phyloP scores from a whole-genome alignment of 1,140 invertebrate species.

The Aphelenchoides avenae region DNA sequence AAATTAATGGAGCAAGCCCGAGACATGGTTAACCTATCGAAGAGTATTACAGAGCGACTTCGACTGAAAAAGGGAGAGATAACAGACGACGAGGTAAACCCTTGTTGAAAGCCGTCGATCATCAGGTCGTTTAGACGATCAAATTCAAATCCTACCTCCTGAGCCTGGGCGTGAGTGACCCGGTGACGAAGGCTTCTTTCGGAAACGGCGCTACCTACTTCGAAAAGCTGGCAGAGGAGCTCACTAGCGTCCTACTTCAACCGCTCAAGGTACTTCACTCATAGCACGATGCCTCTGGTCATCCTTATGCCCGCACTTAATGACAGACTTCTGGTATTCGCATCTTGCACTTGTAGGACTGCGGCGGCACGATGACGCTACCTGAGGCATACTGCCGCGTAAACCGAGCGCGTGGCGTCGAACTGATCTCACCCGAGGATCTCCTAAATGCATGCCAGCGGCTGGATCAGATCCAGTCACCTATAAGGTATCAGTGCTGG shows the following conservation, averaged over 20 bases:
- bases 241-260: constrained; percentile 74
- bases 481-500: constrained; percentile 28
- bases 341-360: constrained; percentile 42
- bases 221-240: constrained; percentile 77
- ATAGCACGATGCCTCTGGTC: not conserved
- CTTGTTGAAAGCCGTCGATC: too few relatives aligned
- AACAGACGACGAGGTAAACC: constrained; percentile 79
- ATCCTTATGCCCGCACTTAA: not conserved
- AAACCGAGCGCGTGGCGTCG: constrained; percentile 69
- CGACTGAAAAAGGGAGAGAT: constrained; percentile 89
- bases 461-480: constrained; percentile 55
- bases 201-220: constrained; percentile 82
- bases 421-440: constrained; percentile 64
- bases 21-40: constrained; percentile 89
- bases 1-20: constrained; percentile 92
- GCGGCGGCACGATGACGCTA: constrained; percentile 82
- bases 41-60: constrained; percentile 86
- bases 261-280: constrained; percentile 70
- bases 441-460: constrained; percentile 62
- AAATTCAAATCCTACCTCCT: constrained; percentile 90
- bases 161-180: constrained; percentile 86
- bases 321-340: not conserved
- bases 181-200: constrained; percentile 82
- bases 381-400: constrained; percentile 93
- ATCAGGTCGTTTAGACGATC: constrained; percentile 68